Base-by-base conservation (phyloP, 2,888 invertebrate species). In the Empis livida region DNA sequence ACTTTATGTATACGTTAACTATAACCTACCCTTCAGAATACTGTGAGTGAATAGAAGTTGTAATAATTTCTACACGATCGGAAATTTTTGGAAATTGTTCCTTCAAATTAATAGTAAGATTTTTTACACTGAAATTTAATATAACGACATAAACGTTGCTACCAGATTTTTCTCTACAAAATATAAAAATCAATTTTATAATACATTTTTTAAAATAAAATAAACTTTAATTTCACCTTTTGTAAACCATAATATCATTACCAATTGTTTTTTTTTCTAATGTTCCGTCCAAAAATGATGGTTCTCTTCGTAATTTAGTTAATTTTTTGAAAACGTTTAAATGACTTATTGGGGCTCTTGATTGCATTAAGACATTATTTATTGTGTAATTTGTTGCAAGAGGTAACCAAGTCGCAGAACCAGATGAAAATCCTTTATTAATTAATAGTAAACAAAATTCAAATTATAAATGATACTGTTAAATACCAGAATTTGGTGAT, bases 321-420 rank as follows among this genome's bases (percentile, higher is more conserved):
- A 79, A 55, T 2, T 63, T 59, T 58, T 75, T 73, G 57, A 77
- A 80, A 0, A 78, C 70, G 51, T 74, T 74, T 52, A 70, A 76
- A 60, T 79, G 77, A 43, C 78, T 79, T 9, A 65, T 61, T 0
- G 42, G 30, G 5, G 68, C 68, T 1, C 53, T 54, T 49, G 72
- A 72, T 56, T 81, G 75, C 8, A 61, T 66, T 16, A 61, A 67
- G 40, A 77, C 68, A 52, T 61, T 60, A 8, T 52, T 50, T 10
- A 43, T 15, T 6, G 46, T 49, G 49, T 57, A 59, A 10, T 57
- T 51, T 1, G 46, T 17, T 9, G 56, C 55, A 10, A 59, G 55
- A 6, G 60, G 59, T 5, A 61, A 42, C 61, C 61, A 61, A 1
- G 61, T 59, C 27, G 48, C 55, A 10, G 43, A n/a, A n/a, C 55